Conservation (phyloP, 1,140 invertebrate species). For the Caerostris extrusa region DNA sequence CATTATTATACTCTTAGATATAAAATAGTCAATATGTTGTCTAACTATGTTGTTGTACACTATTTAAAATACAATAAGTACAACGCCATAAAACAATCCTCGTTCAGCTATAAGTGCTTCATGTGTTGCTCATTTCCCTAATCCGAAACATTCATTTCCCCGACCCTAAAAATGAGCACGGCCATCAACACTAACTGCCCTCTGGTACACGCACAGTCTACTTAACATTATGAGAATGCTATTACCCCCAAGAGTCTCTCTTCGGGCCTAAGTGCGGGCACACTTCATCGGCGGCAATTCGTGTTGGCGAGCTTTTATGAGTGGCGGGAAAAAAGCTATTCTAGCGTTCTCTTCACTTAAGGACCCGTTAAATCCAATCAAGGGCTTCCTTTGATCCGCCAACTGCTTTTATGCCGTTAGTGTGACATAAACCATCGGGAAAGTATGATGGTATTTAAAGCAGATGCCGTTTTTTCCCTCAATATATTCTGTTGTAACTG, state of each 20-base stretch:
- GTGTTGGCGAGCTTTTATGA: constrained; percentile 1
- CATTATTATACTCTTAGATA: too few species aligned
- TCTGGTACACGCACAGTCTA: background rate
- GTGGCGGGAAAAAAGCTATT: background rate
- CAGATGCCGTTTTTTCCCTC: background rate
- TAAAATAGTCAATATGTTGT: too few species aligned
- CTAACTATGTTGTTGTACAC: too few species aligned
- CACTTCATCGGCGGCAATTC: background rate
- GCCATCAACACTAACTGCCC: background rate
- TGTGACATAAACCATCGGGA: constrained; percentile 1
- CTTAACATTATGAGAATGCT: background rate
- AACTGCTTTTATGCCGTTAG: constrained; percentile 9
- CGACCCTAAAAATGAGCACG: background rate
- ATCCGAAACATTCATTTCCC: too few species aligned
- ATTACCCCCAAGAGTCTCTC: background rate
- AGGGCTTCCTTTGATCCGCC: background rate
- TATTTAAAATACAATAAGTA: too few species aligned
- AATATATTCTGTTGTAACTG: background rate
- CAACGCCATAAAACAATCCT: too few species aligned
- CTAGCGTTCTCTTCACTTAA: background rate
- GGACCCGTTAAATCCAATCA: constrained; percentile 55
- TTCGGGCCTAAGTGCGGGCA: background rate
- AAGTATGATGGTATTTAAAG: constrained; percentile 12
- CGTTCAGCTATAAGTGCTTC: too few species aligned
- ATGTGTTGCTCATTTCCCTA: too few species aligned